Evolutionary conservation across 2,113 vertebrate species (phyloP).

Genomic region (Ceratotherium simum): DNA sequence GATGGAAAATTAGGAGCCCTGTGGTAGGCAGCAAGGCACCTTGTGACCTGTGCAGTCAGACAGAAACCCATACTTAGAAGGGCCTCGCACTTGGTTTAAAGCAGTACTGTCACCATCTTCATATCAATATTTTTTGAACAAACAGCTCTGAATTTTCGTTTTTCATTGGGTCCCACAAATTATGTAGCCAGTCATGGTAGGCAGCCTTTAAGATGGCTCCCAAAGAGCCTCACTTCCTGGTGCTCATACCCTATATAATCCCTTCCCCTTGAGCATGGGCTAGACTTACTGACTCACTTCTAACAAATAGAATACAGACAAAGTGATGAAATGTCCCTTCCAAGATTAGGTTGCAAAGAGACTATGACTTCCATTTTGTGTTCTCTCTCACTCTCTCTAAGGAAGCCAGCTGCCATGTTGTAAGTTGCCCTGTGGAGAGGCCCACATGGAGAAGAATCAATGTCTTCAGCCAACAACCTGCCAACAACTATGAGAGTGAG

Average conservation of each 20-base stretch:
- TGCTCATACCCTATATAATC: background rate
- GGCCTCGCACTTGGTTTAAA: background rate
- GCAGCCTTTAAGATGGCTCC: background rate
- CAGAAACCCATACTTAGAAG: background rate
- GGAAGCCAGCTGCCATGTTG: background rate
- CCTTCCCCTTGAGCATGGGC: background rate
- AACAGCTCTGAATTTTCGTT: background rate
- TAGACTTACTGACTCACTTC: background rate
- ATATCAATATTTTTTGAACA: background rate
- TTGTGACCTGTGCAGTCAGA: background rate
- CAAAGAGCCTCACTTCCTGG: background rate
- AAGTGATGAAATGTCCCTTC: background rate
- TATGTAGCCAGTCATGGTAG: background rate
- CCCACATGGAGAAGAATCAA: background rate
- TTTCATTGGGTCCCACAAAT: background rate
- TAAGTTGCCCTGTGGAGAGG: background rate
- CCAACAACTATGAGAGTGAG: background rate
- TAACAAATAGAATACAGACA: background rate
- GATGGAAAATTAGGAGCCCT: background rate
- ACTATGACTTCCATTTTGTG: background rate
- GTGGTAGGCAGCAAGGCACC: background rate
- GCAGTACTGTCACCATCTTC: background rate
- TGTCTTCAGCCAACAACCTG: background rate
- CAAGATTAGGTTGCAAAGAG: background rate
- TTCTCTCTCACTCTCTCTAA: background rate